A percentile compares a stretch with the other conserved stretches of the same genome.
Conservation (phyloP, 2,888 invertebrate species). For the Nephrotoma appendiculata region DNA sequence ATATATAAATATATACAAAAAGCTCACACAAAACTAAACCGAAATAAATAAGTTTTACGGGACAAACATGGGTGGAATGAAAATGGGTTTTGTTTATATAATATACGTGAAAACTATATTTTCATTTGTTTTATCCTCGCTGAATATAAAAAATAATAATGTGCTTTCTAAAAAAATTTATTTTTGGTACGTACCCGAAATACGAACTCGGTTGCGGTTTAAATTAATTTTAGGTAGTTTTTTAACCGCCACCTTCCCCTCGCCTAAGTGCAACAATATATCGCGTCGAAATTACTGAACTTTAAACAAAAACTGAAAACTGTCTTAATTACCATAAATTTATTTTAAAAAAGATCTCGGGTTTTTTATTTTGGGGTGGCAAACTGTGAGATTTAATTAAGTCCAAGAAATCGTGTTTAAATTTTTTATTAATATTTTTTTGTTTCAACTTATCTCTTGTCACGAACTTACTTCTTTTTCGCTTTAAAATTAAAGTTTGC, state of each 20-base stretch:
- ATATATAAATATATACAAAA: neutral
- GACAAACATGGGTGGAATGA: neutral
- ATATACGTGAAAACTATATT: neutral
- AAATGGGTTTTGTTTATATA: neutral
- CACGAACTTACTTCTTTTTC: neutral
- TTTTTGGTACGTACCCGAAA: neutral
- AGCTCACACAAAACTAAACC: neutral
- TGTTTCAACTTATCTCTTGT: neutral
- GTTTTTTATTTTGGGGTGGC: neutral
- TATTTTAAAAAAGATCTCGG: neutral
- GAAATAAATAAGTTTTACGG: neutral
- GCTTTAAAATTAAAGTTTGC: neutral
- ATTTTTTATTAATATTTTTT: neutral
- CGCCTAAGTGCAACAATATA: neutral
- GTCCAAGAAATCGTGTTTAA: neutral
- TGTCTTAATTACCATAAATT: neutral
- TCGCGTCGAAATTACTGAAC: neutral
- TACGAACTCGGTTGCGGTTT: neutral
- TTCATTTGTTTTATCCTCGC: neutral
- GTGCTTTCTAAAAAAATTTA: neutral
- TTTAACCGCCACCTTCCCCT: neutral
- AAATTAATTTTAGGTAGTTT: no score
- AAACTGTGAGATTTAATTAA: neutral
- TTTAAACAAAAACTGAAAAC: neutral
- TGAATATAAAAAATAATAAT: neutral